Conservation (phyloP, 2,113 vertebrate genomes). For the Chrysemys picta region DNA sequence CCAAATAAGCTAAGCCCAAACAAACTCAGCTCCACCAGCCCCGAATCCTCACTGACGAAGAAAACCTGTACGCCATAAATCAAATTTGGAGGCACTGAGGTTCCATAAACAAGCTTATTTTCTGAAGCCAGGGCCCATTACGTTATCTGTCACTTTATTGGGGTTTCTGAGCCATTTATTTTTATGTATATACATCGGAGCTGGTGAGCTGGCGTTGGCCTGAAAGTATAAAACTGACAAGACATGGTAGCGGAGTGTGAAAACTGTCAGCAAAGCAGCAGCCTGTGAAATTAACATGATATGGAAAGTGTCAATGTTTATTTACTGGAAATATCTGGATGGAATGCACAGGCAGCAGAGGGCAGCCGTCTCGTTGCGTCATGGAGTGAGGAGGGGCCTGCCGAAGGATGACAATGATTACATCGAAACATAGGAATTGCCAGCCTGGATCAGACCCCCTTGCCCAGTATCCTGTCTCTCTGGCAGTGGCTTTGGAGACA, state of each 20-base stretch:
- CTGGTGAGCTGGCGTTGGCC: conserved; percentile 60
- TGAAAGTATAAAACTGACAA: conserved; percentile 80
- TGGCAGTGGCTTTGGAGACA: background rate
- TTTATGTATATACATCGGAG: conserved; percentile 74
- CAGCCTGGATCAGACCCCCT: background rate
- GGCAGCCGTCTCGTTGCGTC: background rate
- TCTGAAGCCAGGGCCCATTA: conserved; percentile 66
- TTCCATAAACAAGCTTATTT: conserved; percentile 69
- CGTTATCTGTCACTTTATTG: conserved; percentile 66
- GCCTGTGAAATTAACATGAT: conserved; percentile 85
- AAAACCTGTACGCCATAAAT: background rate
- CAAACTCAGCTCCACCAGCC: background rate
- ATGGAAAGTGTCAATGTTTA: conserved; percentile 76
- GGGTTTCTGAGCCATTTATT: conserved; percentile 78
- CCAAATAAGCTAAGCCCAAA: accelerated
- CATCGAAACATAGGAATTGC: background rate
- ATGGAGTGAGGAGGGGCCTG: background rate
- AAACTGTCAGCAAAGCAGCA: conserved; percentile 80
- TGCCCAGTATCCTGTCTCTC: background rate
- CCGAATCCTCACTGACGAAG: accelerated
- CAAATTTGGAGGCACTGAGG: conserved; percentile 45
- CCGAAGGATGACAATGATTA: background rate
- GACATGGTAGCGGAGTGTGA: conserved; percentile 70
- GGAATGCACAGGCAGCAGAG: background rate
- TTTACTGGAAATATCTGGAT: conserved; percentile 74